Evolutionary conservation across 1,140 invertebrate species (phyloP).

Genomic region (Theocolax elegans): DNA sequence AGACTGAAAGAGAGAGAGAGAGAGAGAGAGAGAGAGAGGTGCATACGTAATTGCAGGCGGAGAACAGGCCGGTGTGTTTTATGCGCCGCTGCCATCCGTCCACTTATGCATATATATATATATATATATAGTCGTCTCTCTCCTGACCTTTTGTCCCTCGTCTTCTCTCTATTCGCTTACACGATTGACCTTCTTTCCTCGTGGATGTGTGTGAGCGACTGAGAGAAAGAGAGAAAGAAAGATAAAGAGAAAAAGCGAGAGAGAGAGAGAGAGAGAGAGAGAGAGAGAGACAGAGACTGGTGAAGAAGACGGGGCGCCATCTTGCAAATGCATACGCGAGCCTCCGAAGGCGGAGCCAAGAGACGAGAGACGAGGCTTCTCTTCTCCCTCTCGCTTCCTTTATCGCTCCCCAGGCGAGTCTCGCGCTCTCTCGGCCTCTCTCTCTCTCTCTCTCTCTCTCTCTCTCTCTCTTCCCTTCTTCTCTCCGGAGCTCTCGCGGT

Average conservation of each 20-base stretch:
- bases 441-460: conserved; percentile 8
- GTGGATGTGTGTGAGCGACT: conserved; percentile 5
- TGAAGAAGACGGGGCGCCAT: conserved; percentile 58
- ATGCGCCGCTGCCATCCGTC: conserved; percentile 39
- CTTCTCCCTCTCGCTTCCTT: conserved; percentile 45
- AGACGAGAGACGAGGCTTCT: conserved; percentile 46
- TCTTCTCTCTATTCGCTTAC: conserved; percentile 14
- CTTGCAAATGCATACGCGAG: conserved; percentile 65
- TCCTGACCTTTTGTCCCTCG: conserved; percentile 16
- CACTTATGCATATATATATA: conserved; percentile 22
- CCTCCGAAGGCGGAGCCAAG: conserved; percentile 65
- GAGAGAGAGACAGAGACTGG: conserved; percentile 31
- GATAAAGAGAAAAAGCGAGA: conserved; percentile 18
- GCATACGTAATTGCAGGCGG: conserved; percentile 41
- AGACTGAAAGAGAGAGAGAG: background rate
- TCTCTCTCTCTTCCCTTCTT: background rate
- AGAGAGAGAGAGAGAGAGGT: conserved; percentile 21
- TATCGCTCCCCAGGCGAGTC: conserved; percentile 39
- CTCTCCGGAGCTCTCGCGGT: background rate
- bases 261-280: conserved; percentile 27
- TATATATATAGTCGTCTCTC: conserved; percentile 4
- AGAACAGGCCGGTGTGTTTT: conserved; percentile 39
- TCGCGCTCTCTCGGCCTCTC: too few species aligned
- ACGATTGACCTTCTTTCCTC: conserved; percentile 39
- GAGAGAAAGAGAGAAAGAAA: too few species aligned